phyloP scores from a whole-genome alignment of 2,797 vertebrate genomes.

The Thamnophis elegans region DNA sequence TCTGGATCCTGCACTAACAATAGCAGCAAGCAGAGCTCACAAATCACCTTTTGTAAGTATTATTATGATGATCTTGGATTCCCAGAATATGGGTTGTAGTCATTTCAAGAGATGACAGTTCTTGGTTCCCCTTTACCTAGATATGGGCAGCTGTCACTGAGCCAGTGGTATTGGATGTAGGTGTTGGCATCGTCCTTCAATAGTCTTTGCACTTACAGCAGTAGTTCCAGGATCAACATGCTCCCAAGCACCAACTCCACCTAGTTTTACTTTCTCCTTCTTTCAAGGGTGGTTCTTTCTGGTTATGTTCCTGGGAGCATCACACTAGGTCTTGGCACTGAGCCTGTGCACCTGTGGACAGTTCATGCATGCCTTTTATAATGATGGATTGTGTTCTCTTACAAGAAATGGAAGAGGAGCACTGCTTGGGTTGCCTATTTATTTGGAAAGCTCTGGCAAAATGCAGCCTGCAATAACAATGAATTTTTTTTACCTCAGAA shows the following conservation, averaged over 20 bases:
- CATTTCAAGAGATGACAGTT: background rate
- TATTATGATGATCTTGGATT: background rate
- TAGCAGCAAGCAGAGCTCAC: conserved; percentile 94
- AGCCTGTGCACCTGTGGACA: background rate
- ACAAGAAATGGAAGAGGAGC: background rate
- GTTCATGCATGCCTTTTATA: background rate
- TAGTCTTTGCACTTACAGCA: background rate
- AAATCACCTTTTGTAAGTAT: conserved; percentile 85
- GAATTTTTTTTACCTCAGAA: background rate
- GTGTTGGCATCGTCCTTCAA: background rate
- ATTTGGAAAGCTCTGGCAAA: background rate
- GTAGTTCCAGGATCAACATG: background rate
- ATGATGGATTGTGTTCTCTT: background rate
- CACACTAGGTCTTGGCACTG: background rate
- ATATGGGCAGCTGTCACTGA: background rate
- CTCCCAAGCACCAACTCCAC: background rate
- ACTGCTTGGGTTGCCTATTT: background rate
- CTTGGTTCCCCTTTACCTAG: background rate
- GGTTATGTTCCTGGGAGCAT: background rate
- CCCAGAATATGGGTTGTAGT: background rate
- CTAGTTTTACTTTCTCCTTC: background rate
- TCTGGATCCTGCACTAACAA: conserved; percentile 93
- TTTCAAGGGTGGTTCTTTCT: background rate
- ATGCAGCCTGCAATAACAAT: background rate
- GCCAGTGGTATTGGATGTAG: background rate